phyloP scores from a whole-genome alignment of 2,888 invertebrate genomes.

The Altica lythri region DNA sequence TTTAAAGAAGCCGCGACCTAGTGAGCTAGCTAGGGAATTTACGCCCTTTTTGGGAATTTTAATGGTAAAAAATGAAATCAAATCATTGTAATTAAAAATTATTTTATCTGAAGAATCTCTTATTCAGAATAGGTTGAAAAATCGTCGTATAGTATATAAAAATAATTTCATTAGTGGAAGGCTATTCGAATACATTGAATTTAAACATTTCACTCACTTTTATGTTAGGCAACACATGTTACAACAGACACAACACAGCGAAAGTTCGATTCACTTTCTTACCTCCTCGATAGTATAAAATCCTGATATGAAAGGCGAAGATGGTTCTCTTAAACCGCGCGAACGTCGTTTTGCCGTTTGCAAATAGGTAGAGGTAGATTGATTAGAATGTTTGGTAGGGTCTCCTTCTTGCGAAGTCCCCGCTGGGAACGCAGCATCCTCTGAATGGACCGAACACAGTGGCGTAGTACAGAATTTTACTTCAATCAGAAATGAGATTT shows the following conservation, averaged over 20 bases:
- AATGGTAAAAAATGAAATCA: too few species aligned
- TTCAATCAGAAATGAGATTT: too few species aligned
- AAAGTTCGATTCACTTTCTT: neutral
- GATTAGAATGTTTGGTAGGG: neutral
- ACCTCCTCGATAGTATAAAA: slow-evolving; percentile 43
- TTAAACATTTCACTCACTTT: too few species aligned
- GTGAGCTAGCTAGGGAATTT: too few species aligned
- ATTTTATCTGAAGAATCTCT: too few species aligned
- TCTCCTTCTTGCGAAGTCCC: neutral
- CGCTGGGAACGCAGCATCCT: slow-evolving; percentile 30
- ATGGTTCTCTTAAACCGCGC: slow-evolving; percentile 56
- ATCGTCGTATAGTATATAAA: too few species aligned
- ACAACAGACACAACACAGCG: neutral
- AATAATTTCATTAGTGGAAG: too few species aligned
- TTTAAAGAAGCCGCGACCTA: too few species aligned
- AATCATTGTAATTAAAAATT: too few species aligned
- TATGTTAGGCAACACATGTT: slow-evolving; percentile 27
- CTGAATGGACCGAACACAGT: slow-evolving; percentile 28
- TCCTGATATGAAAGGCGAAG: slow-evolving; percentile 54
- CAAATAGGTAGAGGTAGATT: neutral
- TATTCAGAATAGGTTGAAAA: too few species aligned
- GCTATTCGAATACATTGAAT: too few species aligned
- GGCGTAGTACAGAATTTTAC: slow-evolving; percentile 16
- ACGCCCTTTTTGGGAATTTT: too few species aligned
- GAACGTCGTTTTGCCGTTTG: slow-evolving; percentile 46